These are phyloP conservation scores for Eupithecia insigniata DNA, from an alignment of 2,888 invertebrate species.

Conservation along the genomic window DNA sequence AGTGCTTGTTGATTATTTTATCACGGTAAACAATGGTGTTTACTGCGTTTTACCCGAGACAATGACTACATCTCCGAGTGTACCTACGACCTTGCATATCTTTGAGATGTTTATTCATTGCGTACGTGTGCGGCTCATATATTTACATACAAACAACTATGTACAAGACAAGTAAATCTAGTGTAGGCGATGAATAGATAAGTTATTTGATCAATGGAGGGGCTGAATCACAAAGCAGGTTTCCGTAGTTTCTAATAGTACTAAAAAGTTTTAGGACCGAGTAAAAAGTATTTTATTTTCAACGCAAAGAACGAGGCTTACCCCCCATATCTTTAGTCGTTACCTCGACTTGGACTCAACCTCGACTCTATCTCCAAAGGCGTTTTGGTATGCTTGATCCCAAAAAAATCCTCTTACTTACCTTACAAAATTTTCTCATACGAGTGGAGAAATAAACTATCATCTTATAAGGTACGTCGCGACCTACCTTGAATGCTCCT, in stretches of 20 bases:
- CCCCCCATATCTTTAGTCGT: too few relatives aligned
- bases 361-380: too few relatives aligned
- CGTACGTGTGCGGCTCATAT: constrained; percentile 35
- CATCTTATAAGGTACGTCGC: too few relatives aligned
- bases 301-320: too few relatives aligned
- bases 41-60: neutral
- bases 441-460: too few relatives aligned
- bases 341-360: too few relatives aligned
- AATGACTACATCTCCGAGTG: constrained; percentile 19
- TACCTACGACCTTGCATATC: constrained; percentile 41
- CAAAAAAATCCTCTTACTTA: too few relatives aligned
- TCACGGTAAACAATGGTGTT: neutral
- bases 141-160: constrained; percentile 33
- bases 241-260: neutral
- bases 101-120: constrained; percentile 41
- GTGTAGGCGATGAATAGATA: constrained; percentile 17
- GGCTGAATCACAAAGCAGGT: neutral
- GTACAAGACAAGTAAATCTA: constrained; percentile 16
- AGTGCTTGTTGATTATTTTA: neutral
- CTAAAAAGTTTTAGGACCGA: too few relatives aligned
- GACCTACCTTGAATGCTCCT: too few relatives aligned
- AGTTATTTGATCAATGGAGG: constrained; percentile 13
- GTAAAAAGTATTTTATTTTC: too few relatives aligned
- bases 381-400: too few relatives aligned
- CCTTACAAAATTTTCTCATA: too few relatives aligned